These are phyloP conservation scores for Botia almorhae DNA, from an alignment of 2,797 vertebrate species.

Conservation along the genomic window DNA sequence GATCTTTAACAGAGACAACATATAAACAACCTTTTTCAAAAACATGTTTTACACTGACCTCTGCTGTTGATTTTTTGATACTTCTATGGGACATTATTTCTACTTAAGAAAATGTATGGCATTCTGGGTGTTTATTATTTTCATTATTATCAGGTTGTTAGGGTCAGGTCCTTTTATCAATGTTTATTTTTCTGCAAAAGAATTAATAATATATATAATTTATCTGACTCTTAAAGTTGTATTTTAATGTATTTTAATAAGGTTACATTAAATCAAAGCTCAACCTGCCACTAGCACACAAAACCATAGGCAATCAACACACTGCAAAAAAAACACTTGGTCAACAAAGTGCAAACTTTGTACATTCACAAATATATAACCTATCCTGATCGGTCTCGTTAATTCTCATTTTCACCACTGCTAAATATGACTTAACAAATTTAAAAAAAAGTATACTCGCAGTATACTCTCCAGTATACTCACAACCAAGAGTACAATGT, in stretches of 20 bases:
- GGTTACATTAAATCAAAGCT: too few relatives aligned
- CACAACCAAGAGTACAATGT: conserved; percentile 9
- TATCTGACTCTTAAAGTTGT: too few relatives aligned
- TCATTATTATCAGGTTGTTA: too few relatives aligned
- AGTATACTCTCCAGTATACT: neutral
- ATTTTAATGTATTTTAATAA: too few relatives aligned
- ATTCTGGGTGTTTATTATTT: too few relatives aligned
- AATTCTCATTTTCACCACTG: conserved; percentile 1
- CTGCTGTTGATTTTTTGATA: conserved; percentile 43
- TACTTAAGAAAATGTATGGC: neutral
- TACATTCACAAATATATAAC: neutral
- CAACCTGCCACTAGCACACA: too few relatives aligned
- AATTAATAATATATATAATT: too few relatives aligned
- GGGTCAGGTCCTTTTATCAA: too few relatives aligned
- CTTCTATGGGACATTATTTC: neutral
- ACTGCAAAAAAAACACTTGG: too few relatives aligned
- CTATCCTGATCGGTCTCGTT: neutral
- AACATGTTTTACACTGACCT: conserved; percentile 37
- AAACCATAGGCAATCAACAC: too few relatives aligned
- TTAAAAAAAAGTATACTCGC: neutral
- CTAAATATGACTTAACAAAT: neutral
- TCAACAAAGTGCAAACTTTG: neutral
- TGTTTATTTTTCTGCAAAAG: too few relatives aligned
- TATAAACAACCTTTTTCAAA: neutral
- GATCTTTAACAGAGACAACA: neutral